Evolutionary conservation across 2,113 vertebrate species (phyloP).

Genomic region (Sorex fumeus): DNA sequence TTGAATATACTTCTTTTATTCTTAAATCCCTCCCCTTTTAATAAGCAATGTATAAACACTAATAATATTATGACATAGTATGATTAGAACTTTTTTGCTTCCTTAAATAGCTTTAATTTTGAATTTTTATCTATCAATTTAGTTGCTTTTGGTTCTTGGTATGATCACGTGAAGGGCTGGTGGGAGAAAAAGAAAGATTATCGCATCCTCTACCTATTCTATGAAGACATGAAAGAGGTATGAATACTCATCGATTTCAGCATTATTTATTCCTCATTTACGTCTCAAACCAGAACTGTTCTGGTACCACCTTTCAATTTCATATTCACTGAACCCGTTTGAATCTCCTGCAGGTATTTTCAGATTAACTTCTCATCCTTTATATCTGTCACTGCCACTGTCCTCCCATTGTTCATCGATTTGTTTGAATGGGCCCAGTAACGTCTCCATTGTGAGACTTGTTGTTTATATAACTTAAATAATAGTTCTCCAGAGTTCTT

Average conservation of each 20-base stretch:
- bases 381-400: too few species aligned
- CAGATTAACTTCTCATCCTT: background rate
- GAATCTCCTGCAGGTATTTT: background rate
- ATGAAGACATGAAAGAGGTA: conserved; percentile 92
- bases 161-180: conserved; percentile 90
- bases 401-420: too few species aligned
- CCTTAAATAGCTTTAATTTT: conserved; percentile 15
- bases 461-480: conserved; percentile 26
- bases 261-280: background rate
- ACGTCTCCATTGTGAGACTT: too few species aligned
- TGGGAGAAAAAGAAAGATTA: conserved; percentile 91
- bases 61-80: too few species aligned
- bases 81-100: background rate
- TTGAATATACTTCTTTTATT: too few species aligned
- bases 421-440: too few species aligned
- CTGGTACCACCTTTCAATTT: background rate
- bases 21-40: too few species aligned
- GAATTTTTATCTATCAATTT: conserved; percentile 33
- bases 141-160: conserved; percentile 92
- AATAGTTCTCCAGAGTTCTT: background rate
- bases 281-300: background rate
- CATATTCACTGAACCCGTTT: background rate
- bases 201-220: conserved; percentile 91
- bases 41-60: too few species aligned
- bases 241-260: conserved; percentile 55